A percentile compares a stretch with the other conserved stretches of the same genome.
Conservation (phyloP, 2,888 invertebrate species). For the Nemotelus nigrinus region DNA sequence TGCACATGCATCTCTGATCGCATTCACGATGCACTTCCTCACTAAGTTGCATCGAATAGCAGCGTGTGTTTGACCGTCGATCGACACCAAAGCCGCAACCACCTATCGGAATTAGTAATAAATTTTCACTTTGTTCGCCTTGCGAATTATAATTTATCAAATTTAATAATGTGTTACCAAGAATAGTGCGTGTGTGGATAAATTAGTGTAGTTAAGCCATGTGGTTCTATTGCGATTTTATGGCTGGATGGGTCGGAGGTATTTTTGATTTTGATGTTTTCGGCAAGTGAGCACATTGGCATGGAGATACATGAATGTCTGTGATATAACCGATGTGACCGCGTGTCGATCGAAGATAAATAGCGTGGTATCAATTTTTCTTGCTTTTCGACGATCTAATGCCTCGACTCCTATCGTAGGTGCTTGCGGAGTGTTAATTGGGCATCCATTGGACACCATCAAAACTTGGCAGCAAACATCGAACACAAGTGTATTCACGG, state of each 20-base stretch:
- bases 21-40: too few species aligned
- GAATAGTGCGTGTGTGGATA: too few species aligned
- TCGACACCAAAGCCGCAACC: constrained; percentile 1
- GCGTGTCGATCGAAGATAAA: too few species aligned
- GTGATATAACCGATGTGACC: constrained; percentile 22
- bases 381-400: too few species aligned
- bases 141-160: too few species aligned
- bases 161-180: too few species aligned
- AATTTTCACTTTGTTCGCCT: background rate
- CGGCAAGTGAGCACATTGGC: background rate
- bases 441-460: constrained; percentile 78
- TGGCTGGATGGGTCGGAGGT: constrained; percentile 71
- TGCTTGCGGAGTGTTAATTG: constrained; percentile 71
- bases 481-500: constrained; percentile 60
- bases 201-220: constrained; percentile 53
- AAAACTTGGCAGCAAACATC: constrained; percentile 74
- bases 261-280: constrained; percentile 44
- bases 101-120: background rate
- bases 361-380: too few species aligned
- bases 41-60: background rate
- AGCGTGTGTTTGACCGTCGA: background rate
- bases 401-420: constrained; percentile 63
- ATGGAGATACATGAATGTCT: background rate
- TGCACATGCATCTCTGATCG: too few species aligned
- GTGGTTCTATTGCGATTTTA: constrained; percentile 66